Conservation (phyloP, 2,797 vertebrate genomes). For the Acomys russatus region DNA sequence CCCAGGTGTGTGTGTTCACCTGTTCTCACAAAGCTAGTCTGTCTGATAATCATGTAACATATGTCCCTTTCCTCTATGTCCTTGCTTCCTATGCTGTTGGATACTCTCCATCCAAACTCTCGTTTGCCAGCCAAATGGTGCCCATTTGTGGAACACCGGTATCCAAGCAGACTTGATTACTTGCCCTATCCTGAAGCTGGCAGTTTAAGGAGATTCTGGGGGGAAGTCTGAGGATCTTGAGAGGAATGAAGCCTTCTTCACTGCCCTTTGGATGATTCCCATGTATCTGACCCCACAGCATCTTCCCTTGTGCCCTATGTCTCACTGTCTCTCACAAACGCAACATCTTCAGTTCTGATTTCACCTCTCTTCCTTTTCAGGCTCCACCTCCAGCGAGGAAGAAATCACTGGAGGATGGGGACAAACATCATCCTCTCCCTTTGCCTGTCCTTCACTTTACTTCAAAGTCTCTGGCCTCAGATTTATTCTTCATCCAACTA, state of each 20-base stretch:
- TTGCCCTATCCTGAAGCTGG: background rate
- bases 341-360: background rate
- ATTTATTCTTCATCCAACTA: background rate
- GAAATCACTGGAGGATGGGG: rapidly evolving
- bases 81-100: background rate
- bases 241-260: background rate
- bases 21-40: background rate
- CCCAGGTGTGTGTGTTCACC: background rate
- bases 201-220: background rate
- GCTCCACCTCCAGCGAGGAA: background rate
- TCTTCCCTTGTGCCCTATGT: background rate
- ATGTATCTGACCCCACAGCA: background rate
- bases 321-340: background rate
- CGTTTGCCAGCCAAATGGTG: background rate
- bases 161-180: background rate
- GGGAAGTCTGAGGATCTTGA: background rate
- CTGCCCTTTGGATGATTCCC: rapidly evolving
- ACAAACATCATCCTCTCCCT: background rate
- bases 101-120: background rate
- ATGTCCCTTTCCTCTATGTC: background rate
- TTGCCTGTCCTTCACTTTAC: background rate
- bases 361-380: background rate
- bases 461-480: background rate
- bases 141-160: background rate
- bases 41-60: rapidly evolving